Evolutionary conservation across 2,797 vertebrate species (phyloP).

Genomic region (Crotalus adamanteus): DNA sequence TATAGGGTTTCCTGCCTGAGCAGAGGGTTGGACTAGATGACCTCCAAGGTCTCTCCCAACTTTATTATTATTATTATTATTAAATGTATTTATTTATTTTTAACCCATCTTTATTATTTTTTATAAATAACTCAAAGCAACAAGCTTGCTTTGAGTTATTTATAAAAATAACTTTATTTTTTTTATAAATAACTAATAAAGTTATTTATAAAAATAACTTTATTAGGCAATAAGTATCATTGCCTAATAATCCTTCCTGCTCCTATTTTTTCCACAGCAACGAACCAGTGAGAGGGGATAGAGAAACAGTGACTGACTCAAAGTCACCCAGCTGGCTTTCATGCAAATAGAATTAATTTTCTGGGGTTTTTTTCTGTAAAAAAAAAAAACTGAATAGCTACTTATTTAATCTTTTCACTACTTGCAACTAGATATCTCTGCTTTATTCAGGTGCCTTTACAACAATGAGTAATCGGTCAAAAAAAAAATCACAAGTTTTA

Average conservation of each 20-base stretch:
- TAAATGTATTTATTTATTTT: neutral
- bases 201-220: too few relatives aligned
- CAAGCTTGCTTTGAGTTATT: too few relatives aligned
- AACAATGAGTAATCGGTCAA: neutral
- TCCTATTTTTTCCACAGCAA: too few relatives aligned
- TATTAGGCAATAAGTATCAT: too few relatives aligned
- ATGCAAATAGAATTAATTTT: neutral
- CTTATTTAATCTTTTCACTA: neutral
- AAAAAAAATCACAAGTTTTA: neutral
- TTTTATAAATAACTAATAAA: too few relatives aligned
- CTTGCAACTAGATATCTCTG: neutral
- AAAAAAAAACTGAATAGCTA: neutral
- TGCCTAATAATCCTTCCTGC: neutral
- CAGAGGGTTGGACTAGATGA: too few relatives aligned
- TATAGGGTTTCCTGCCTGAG: too few relatives aligned
- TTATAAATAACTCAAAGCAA: neutral
- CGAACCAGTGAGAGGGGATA: neutral
- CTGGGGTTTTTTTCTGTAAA: neutral
- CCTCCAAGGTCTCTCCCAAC: too few relatives aligned
- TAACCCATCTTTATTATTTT: neutral
- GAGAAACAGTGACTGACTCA: neutral
- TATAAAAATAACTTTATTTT: too few relatives aligned
- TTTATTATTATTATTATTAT: too few relatives aligned
- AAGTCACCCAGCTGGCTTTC: neutral
- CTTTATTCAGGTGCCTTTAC: neutral